These are phyloP conservation scores for Notospermus geniculatus DNA, from an alignment of 1,140 invertebrate species.

Conservation along the genomic window DNA sequence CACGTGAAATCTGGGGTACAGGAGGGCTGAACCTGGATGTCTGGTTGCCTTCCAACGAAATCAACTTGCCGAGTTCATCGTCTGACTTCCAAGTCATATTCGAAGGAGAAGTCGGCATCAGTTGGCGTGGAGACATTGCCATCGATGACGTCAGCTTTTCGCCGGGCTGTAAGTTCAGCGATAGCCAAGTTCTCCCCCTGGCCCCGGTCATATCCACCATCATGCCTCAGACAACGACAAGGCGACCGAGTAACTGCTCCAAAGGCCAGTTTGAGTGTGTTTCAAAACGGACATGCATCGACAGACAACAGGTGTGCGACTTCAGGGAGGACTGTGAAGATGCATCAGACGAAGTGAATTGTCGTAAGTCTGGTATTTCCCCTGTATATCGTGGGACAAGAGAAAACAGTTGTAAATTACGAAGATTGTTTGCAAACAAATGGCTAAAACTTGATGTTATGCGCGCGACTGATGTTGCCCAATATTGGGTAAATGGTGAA, in stretches of 20 bases:
- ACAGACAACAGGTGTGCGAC: constrained; percentile 58
- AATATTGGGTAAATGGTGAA: too few species aligned
- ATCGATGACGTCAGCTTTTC: constrained; percentile 53
- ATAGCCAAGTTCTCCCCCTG: background rate
- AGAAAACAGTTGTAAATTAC: too few species aligned
- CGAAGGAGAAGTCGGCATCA: constrained; percentile 35
- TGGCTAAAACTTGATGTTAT: too few species aligned
- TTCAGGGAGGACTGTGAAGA: constrained; percentile 63
- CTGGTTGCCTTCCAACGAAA: background rate
- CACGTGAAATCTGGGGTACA: background rate
- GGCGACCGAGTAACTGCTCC: constrained; percentile 7
- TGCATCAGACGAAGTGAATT: constrained; percentile 14
- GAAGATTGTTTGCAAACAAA: too few species aligned
- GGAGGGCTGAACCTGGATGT: background rate
- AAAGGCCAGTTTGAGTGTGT: constrained; percentile 13
- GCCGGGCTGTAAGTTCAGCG: constrained; percentile 22
- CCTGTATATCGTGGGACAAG: too few species aligned
- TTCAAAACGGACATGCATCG: constrained; percentile 12
- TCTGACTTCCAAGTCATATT: constrained; percentile 39
- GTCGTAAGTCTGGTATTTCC: constrained; percentile 15
- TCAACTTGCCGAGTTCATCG: background rate
- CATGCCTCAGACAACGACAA: constrained; percentile 2
- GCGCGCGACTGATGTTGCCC: too few species aligned
- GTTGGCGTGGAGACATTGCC: constrained; percentile 41
- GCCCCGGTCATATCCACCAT: background rate